Evolutionary conservation across 35 echinoderm and acorn worm species (phyloP), one percentile per base, ranked within the genome.

Genomic region (Nesometra sesokonis): DNA sequence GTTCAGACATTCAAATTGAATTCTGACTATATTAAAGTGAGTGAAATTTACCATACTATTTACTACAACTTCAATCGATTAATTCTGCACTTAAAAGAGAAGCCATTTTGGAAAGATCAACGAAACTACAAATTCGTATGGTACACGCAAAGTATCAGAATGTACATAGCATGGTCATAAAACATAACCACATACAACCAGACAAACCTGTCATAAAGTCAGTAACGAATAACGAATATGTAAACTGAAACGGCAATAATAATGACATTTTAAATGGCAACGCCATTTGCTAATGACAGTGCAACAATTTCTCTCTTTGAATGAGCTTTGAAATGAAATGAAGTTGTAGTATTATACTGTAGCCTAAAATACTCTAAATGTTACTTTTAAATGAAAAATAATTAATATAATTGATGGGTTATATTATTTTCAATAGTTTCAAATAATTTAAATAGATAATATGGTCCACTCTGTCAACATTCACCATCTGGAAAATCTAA

Each of bases 221-320:
- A 67, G 52, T 67, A 43, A 43, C 39, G 39, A 43, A 67, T 11
- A 67, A 67, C 52, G 52, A 67, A 67, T 67, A 67, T 27, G 52
- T 67, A 67, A 67, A 67, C 52, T 67, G 21, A 67, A 67, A 67
- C 21, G 52, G 11, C 21, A 43, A 43, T 43, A 67, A 67, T 67
- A 67, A 67, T 67, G 52, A 67, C 52, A 67, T 67, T 67, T 67
- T 67, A 67, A 67, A 67, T 67, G 52, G 52, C 52, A 67, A 67
- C 21, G 9, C 52, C 52, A 67, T 67, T 67, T 67, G 23, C 52
- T 67, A 67, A 67, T 67, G 52, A 67, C 23, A 67, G 21, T 67
- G 52, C 7, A 67, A 67, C 52, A 67, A 67, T 67, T 67, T 67
- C 52, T 9, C 52, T 67, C 52, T 19, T 67, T 67, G 52, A 27